A percentile compares a stretch with the other conserved stretches of the same genome.
These are phyloP conservation scores for Leuciscus waleckii DNA, from an alignment of 2,797 vertebrate species.

Conservation along the genomic window DNA sequence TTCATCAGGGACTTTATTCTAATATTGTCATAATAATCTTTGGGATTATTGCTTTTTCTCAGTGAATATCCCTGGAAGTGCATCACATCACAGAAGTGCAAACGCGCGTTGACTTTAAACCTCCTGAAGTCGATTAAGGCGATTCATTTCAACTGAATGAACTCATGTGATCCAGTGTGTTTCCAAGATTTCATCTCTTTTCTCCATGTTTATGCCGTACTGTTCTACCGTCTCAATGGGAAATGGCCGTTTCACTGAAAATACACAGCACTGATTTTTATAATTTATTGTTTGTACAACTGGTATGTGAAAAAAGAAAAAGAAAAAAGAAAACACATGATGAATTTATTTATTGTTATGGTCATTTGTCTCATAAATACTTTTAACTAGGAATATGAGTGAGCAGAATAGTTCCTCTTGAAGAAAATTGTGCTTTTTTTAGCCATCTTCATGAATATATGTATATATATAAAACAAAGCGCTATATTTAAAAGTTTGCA, in stretches of 20 bases:
- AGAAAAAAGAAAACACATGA: conserved; percentile 80
- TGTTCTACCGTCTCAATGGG: conserved; percentile 14
- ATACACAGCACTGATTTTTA: conserved; percentile 96
- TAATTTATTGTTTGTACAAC: conserved; percentile 99
- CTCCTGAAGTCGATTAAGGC: background rate
- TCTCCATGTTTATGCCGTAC: background rate
- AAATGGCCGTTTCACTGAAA: conserved; percentile 61
- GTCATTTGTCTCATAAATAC: conserved; percentile 82
- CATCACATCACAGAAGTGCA: no score
- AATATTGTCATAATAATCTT: background rate
- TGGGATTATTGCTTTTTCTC: background rate
- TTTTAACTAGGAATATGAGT: conserved; percentile 92
- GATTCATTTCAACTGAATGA: no score
- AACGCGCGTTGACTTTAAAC: background rate
- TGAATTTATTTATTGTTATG: conserved; percentile 95
- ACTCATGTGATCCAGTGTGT: background rate
- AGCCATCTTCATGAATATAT: conserved; percentile 80
- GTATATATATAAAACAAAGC: conserved; percentile 82
- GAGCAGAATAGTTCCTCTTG: conserved; percentile 88
- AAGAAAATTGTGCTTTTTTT: conserved; percentile 80
- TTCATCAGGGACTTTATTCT: background rate
- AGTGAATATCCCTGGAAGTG: no score
- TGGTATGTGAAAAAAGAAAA: conserved; percentile 85
- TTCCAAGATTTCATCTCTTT: background rate
- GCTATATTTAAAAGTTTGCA: conserved; percentile 76